Evolutionary conservation across 2,113 vertebrate species (phyloP).

Genomic region (Microtus montanus): DNA sequence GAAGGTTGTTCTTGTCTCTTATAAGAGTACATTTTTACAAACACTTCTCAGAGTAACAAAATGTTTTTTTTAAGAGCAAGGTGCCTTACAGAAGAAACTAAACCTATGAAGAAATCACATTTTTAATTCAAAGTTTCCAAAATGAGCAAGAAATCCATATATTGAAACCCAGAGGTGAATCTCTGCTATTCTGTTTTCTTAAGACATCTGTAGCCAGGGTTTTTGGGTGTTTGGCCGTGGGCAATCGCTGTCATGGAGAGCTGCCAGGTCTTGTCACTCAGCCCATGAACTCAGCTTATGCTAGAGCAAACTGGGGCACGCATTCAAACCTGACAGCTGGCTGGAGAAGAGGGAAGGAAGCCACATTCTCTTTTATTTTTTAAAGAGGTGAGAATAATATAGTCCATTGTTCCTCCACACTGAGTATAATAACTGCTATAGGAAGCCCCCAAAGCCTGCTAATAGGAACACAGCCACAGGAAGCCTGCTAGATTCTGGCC

Average conservation of each 20-base stretch:
- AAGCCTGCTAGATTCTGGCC: conserved; percentile 26
- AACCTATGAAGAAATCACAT: not conserved
- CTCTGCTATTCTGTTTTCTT: not conserved
- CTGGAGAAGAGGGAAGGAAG: conserved; percentile 65
- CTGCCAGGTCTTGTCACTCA: conserved; percentile 74
- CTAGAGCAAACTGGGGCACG: conserved; percentile 78
- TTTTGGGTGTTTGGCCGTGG: not conserved
- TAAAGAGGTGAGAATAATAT: conserved; percentile 56
- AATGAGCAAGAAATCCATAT: not conserved
- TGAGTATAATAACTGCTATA: not conserved
- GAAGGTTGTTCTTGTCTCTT: not conserved
- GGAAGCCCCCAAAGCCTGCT: not conserved
- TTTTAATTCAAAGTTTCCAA: conserved; percentile 28
- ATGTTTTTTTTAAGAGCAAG: not conserved
- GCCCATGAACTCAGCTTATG: conserved; percentile 64
- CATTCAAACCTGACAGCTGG: conserved; percentile 77
- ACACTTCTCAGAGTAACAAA: not conserved
- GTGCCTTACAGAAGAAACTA: not conserved
- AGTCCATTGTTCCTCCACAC: conserved; percentile 36
- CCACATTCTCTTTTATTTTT: conserved; percentile 47
- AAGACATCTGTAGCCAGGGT: not conserved
- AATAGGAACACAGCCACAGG: not conserved
- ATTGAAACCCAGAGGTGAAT: not conserved
- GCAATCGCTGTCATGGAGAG: not conserved
- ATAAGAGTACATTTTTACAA: not conserved